Conservation (phyloP, 2,797 vertebrate genomes). For the Myotis daubentonii region DNA sequence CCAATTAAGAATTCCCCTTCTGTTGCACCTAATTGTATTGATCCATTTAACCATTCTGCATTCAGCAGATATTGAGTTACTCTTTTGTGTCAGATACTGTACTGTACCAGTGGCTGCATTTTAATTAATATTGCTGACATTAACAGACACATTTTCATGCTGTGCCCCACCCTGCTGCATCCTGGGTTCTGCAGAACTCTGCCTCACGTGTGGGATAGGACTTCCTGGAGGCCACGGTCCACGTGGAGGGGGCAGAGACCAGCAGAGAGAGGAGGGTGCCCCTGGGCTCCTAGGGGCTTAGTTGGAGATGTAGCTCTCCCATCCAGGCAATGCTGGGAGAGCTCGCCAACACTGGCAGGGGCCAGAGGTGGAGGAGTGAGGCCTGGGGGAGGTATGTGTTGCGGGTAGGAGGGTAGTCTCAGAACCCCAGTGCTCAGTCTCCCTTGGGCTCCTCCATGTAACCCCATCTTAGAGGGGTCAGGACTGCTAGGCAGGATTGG, state of each 20-base stretch:
- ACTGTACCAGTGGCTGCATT: neutral
- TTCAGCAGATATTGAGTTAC: neutral
- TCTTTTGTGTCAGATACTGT: neutral
- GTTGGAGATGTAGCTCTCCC: neutral
- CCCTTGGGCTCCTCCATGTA: neutral
- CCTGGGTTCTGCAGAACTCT: neutral
- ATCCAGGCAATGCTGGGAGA: neutral
- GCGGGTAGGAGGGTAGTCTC: neutral
- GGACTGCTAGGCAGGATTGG: neutral
- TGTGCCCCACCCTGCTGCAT: neutral
- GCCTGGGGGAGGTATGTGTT: neutral
- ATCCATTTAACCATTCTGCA: neutral
- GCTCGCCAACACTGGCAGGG: neutral
- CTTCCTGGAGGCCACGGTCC: neutral
- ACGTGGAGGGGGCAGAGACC: neutral
- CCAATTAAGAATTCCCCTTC: conserved; percentile 43
- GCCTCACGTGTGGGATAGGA: neutral
- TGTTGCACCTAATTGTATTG: conserved; percentile 9
- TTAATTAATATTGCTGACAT: conserved; percentile 8
- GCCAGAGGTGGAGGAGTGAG: neutral
- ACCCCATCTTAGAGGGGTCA: neutral
- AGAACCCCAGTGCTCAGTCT: neutral
- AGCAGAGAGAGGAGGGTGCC: neutral
- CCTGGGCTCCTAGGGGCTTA: neutral
- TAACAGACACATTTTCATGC: neutral